Evolutionary conservation across 2,797 vertebrate species (phyloP), one percentile per base, ranked within the genome.

Genomic region (Alauda arvensis): DNA sequence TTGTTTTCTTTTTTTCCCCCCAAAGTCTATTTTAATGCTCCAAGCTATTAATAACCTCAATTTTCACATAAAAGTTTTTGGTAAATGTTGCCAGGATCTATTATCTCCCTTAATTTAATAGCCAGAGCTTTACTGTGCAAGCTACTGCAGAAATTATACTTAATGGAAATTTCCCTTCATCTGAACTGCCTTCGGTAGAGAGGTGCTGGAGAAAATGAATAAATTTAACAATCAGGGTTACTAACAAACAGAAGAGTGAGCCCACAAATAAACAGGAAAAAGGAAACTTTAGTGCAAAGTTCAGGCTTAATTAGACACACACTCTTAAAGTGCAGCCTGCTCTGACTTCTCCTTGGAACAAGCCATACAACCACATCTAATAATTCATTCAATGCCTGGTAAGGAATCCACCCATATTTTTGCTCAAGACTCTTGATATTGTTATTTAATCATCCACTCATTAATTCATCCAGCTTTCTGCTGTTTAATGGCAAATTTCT

Each of bases 231-330:
- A n/a, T 7, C 9, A 9, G 31, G 72, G 8, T 77, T 65, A 62
- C 16, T 72, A 70, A 86, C 4, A 26, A 88, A 43, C 14, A 71
- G 40, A 85, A 63, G 33, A 81, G 23, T 56, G 37, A 76, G 31
- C 28, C 57, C 39, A 67, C 4, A 24, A 88, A 89, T 57, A 77
- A 90, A 91, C 33, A 87, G 52, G 57, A 87, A 87, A 88, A 15
- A 65, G 49, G 55, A 69, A 72, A 14, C 12, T 72, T 66, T 19
- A 74, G 34, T 48, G 53, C 49, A 69, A 81, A 67, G 60, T 87
- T 83, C 67, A 85, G 46, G 63, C 16, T 62, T 83, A 63, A 80
- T 69, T 8, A 77, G 70, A 66, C 5, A 5, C 25, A 9, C 12
- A 60, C 45, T 18, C 43, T 43, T 75, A 52, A 60, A 82, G 31